Base-by-base conservation (phyloP, 35 echinoderm and acorn worm genomes). In the Patiria miniata region DNA sequence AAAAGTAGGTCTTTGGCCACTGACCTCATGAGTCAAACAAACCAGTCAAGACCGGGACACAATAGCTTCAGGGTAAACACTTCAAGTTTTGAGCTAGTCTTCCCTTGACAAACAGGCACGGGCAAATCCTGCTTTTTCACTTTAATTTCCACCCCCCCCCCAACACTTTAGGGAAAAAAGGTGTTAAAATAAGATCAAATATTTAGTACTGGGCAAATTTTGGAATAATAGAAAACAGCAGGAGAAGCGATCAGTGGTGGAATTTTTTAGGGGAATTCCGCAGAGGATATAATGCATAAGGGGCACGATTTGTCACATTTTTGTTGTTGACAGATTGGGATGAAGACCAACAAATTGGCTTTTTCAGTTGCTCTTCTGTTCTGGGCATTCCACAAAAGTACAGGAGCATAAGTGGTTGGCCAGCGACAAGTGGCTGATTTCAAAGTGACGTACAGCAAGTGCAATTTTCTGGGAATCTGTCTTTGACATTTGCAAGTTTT, bases 111-210 rank as follows among this genome's bases (percentile, higher is more conserved):
- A 73, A 12, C 42, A 47, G 42, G 42, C 42, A 47, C 42, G 12
- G 4, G 12, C 4, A 47, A 4, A 47, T 6, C 42, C 4, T 6
- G 42, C 4, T 4, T 47, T 47, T 47, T 47, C 14, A 23, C 65
- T 73, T 73, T 73, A 26, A 73, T 26, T 47, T 12, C 42, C 12
- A 47, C 4, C 42, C 42, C 65, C 8, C 65, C 65, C 8, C 65
- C 16, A 34, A 36, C 5, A 60, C 57, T 60, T 60, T 60, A 60
- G 57, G 19, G 28, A 73, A 73, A 36, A 73, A 73, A 34, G 65
- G 26, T 73, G 65, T 36, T 18, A 73, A 73, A 73, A n/a, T n/a
- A 36, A 73, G 65, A 73, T 73, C 65, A 73, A 73, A 73, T 73
- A 6, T 47, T 47, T 73, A 73, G 26, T 73, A 23, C 26, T 23